Evolutionary conservation across 1,140 invertebrate genomes (phyloP).

Genomic region (Drosophila baimaii): DNA sequence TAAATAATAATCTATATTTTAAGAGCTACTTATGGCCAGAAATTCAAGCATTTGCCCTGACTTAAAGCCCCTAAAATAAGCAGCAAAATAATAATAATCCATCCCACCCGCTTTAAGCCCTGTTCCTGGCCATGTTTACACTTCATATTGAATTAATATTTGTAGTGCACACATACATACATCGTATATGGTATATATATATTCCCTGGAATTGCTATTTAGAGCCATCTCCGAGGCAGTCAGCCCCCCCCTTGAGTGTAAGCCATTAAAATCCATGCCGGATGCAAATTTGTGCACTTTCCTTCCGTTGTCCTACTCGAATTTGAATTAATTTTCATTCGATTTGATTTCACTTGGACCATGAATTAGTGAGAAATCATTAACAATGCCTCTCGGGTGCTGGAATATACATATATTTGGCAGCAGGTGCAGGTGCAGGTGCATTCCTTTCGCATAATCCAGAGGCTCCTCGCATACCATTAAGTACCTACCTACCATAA

Average conservation of each 20-base stretch:
- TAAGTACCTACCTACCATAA: too few relatives aligned
- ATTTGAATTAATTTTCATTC: conserved; percentile 34
- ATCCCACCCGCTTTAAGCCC: too few relatives aligned
- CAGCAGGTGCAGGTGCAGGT: conserved; percentile 10
- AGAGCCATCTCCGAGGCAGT: too few relatives aligned
- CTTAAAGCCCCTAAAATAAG: too few relatives aligned
- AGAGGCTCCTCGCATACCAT: not conserved
- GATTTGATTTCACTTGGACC: conserved; percentile 39
- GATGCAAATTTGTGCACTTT: conserved; percentile 30
- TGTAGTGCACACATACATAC: too few relatives aligned
- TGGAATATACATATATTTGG: conserved; percentile 7
- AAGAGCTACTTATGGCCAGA: too few relatives aligned
- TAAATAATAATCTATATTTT: not conserved
- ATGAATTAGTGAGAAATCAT: conserved; percentile 36
- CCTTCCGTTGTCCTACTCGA: not conserved
- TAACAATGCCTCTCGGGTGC: conserved; percentile 18
- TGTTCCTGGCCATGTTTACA: conserved; percentile 8
- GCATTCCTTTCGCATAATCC: not conserved
- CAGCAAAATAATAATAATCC: too few relatives aligned
- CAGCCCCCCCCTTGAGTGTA: too few relatives aligned
- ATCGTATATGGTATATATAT: not conserved
- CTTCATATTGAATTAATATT: conserved; percentile 17
- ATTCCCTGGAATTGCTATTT: not conserved
- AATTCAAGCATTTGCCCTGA: too few relatives aligned
- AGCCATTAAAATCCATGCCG: conserved; percentile 27